A percentile compares a stretch with the other conserved stretches of the same genome.
Conservation (phyloP, 2,113 vertebrate genomes). For the Uria aalge region DNA sequence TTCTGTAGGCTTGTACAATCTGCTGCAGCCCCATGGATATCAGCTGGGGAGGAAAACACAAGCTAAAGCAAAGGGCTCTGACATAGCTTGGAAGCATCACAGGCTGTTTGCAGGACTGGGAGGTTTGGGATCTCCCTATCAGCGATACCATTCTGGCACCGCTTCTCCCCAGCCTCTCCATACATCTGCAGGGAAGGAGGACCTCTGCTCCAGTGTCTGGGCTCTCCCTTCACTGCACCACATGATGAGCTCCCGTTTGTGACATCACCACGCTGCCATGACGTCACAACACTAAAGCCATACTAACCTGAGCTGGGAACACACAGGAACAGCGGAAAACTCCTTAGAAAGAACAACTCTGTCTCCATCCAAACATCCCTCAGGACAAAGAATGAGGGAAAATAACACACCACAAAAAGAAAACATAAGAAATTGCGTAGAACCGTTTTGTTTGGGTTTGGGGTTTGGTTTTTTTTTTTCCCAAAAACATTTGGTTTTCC, state of each 20-base stretch:
- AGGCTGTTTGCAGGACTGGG: neutral
- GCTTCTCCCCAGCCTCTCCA: neutral
- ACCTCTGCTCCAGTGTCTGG: neutral
- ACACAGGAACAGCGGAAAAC: neutral
- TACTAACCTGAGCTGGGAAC: neutral
- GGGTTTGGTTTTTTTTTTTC: neutral
- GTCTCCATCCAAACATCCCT: neutral
- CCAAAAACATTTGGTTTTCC: neutral
- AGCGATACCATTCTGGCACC: neutral
- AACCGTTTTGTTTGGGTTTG: neutral
- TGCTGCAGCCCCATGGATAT: neutral
- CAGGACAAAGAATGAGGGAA: neutral
- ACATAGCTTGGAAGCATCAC: neutral
- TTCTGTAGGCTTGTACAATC: neutral
- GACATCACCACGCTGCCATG: neutral
- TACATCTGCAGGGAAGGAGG: neutral
- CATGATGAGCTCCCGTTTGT: neutral
- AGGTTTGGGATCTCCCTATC: neutral
- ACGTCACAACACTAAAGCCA: neutral
- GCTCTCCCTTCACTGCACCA: neutral
- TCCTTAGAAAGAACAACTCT: neutral
- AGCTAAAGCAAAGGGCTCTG: neutral
- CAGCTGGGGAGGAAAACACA: neutral
- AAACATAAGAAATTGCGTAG: neutral
- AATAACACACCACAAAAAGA: neutral